phyloP scores from a whole-genome alignment of 1,140 invertebrate species.

The Drosophila nigromelanica region DNA sequence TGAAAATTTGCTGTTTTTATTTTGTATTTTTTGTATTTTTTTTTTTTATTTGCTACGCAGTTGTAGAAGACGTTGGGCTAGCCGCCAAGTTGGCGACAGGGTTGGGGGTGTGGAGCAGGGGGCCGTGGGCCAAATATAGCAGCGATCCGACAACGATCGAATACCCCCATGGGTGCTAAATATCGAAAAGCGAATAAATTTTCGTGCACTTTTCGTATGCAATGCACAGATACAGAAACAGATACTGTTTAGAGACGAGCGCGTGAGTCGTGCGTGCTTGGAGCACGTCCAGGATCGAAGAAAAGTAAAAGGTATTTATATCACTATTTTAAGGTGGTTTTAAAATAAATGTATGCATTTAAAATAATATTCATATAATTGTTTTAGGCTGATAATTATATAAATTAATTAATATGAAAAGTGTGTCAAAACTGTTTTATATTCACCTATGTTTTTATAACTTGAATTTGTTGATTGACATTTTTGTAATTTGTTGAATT shows the following conservation, averaged over 20 bases:
- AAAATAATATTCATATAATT: too few relatives aligned
- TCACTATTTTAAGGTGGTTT: too few relatives aligned
- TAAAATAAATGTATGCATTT: too few relatives aligned
- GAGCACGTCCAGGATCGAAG: too few relatives aligned
- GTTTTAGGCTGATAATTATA: too few relatives aligned
- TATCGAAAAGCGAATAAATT: constrained; percentile 77
- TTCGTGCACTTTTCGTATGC: constrained; percentile 62
- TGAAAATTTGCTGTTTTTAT: constrained; percentile 27
- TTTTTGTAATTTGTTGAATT: too few relatives aligned
- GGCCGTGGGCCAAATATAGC: constrained; percentile 45
- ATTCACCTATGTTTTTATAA: too few relatives aligned
- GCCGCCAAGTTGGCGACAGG: background rate
- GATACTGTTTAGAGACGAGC: constrained; percentile 31
- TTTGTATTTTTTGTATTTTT: background rate
- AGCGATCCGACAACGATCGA: constrained; percentile 35
- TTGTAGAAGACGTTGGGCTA: constrained; percentile 1
- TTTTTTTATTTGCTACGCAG: constrained; percentile 12
- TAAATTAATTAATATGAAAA: too few relatives aligned
- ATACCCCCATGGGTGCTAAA: constrained; percentile 79
- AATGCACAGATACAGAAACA: constrained; percentile 57
- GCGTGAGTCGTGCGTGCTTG: constrained; percentile 8
- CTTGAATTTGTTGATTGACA: too few relatives aligned
- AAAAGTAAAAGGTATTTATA: too few relatives aligned
- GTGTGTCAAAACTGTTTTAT: too few relatives aligned
- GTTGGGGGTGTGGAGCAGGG: background rate